Base-by-base conservation (phyloP, 2,888 invertebrate genomes). In the Cerastis leucographa region DNA sequence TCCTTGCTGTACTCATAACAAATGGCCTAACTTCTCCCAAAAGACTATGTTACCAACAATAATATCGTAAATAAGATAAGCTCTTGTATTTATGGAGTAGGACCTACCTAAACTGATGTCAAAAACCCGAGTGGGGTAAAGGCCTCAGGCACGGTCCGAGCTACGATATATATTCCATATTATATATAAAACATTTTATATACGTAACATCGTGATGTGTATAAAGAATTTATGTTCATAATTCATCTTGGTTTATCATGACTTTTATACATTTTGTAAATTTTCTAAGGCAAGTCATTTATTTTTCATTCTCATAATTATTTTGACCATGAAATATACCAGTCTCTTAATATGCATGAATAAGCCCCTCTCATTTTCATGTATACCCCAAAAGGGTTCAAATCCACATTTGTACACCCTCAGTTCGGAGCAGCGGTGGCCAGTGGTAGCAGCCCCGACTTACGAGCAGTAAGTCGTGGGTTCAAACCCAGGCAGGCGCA, bases 11-110 rank as follows among this genome's bases (percentile, higher is more conserved):
- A 71, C 75, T 80, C 75, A 84, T 85, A 89, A 88, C 87, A 88
- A 89, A 91, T 87, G 89, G 86, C 82, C 89, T 82, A 92, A 91
- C 89, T 91, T 92, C 85, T 90, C 92, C 93, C 91, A 81, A 87
- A 92, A 91, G 91, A 90, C 90, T 90, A 89, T 87, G 88, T 88
- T 89, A 88, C 85, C 89, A 92, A 92, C 91, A 93, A 93, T 93
- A 90, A 90, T 92, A 93, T 92, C 91, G 90, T 92, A 93, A 94
- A 94, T 91, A 93, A 94, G 94, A 95, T 95, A 95, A 94, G 93
- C 92, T 84, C 86, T 90, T 77, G 89, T 93, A 93, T 93, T 92
- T 93, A 93, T 91, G 91, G 86, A 86, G 86, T 84, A 69, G 78
- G 56, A 74, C 44, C 74, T 86, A 91, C 88, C 88, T 89, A 90